A percentile compares a stretch with the other conserved stretches of the same genome.
Conservation (phyloP, 2,797 vertebrate species). For the Picus viridis region DNA sequence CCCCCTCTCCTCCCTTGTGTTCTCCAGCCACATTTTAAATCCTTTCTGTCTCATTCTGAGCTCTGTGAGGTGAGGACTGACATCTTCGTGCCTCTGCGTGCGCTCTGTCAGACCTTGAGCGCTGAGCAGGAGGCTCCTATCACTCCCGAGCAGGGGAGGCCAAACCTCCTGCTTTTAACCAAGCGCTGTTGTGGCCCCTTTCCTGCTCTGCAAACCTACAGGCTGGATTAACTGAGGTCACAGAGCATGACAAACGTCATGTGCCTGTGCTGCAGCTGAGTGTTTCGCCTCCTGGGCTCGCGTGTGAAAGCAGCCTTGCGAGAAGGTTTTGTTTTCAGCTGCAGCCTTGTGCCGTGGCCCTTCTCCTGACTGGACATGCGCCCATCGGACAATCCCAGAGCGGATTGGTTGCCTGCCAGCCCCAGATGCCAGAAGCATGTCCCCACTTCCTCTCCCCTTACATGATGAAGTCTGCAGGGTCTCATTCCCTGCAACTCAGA, state of each 20-base stretch:
- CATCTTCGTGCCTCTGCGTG: accelerated
- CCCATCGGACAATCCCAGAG: slow-evolving; percentile 27
- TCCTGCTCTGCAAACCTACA: background rate
- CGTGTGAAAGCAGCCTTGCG: background rate
- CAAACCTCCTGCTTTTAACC: background rate
- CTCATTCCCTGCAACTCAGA: background rate
- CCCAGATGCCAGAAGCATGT: slow-evolving; percentile 54
- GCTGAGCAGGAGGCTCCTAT: background rate
- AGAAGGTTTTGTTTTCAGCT: slow-evolving; percentile 33
- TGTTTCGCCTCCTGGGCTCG: background rate
- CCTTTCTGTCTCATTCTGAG: background rate
- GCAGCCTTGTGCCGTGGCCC: background rate
- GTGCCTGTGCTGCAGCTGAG: background rate
- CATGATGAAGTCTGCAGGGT: background rate
- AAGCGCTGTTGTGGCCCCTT: accelerated
- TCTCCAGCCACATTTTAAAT: background rate
- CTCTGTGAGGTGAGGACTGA: background rate
- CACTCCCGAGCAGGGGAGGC: accelerated
- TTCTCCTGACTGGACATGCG: slow-evolving; percentile 18
- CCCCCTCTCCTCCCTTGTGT: background rate
- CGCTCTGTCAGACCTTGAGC: background rate
- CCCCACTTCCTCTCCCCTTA: slow-evolving; percentile 41
- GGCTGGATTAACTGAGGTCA: background rate
- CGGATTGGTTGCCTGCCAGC: slow-evolving; percentile 35
- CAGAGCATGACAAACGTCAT: background rate